Conservation (phyloP, 2,113 vertebrate genomes). For the Ammodytes dubius region DNA sequence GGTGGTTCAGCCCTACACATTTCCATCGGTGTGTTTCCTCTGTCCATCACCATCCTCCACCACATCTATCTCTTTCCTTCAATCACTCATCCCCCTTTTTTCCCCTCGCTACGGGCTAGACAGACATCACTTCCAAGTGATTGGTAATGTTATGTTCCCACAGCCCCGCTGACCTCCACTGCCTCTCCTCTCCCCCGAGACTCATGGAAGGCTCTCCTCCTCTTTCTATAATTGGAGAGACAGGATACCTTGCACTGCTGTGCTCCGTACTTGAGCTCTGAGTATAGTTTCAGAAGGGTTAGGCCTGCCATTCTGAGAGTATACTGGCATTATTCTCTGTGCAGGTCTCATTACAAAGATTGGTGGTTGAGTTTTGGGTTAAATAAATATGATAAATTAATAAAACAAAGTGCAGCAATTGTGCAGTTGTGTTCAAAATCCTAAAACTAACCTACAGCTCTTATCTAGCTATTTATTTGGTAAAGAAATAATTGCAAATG, state of each 20-base stretch:
- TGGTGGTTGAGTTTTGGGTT: background rate
- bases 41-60: slow-evolving; percentile 14
- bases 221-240: slow-evolving; percentile 76
- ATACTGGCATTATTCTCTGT: slow-evolving; percentile 39
- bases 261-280: slow-evolving; percentile 60
- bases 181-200: slow-evolving; percentile 61
- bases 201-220: slow-evolving; percentile 53
- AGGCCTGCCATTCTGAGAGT: slow-evolving; percentile 36
- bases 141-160: slow-evolving; percentile 78
- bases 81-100: slow-evolving; percentile 42
- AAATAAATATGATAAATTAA: background rate
- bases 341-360: background rate
- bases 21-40: slow-evolving; percentile 27
- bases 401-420: background rate
- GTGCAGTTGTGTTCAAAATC: background rate
- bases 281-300: slow-evolving; percentile 48
- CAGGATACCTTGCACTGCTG: slow-evolving; percentile 73
- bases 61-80: slow-evolving; percentile 28
- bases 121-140: slow-evolving; percentile 71
- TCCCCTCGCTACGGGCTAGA: slow-evolving; percentile 46
- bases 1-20: background rate
- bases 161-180: slow-evolving; percentile 72
- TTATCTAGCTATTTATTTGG: background rate
- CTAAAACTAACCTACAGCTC: background rate
- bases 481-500: background rate